A percentile compares a stretch with the other conserved stretches of the same genome.
Evolutionary conservation across 2,113 vertebrate genomes (phyloP).

Genomic region (Oxyura jamaicensis): DNA sequence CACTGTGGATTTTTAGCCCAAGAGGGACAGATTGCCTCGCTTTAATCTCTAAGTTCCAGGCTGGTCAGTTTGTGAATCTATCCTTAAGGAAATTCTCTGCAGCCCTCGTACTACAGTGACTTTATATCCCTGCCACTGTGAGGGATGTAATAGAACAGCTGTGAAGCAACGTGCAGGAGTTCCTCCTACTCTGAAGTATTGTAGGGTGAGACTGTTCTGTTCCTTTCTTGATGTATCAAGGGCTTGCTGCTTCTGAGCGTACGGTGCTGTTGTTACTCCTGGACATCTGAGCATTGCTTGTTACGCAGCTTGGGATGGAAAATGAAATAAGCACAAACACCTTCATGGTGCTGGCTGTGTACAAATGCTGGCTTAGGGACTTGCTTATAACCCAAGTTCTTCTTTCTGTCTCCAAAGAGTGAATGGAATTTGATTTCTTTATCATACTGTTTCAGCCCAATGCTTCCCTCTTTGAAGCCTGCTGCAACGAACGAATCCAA

Average conservation of each 20-base stretch:
- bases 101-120: not conserved
- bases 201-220: not conserved
- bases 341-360: not conserved
- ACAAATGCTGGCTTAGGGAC: accelerated
- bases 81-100: not conserved
- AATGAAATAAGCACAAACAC: not conserved
- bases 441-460: constrained; percentile 79
- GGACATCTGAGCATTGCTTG: not conserved
- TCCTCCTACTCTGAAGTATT: not conserved
- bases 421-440: not conserved
- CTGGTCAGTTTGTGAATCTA: too few relatives aligned
- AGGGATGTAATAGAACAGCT: not conserved
- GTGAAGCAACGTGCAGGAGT: not conserved
- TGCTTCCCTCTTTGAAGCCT: constrained; percentile 91
- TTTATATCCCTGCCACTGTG: not conserved
- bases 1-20: not conserved
- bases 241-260: not conserved
- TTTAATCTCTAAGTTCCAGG: not conserved
- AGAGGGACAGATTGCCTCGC: not conserved
- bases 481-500: constrained; percentile 92
- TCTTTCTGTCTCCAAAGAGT: not conserved
- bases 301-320: not conserved
- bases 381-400: not conserved
- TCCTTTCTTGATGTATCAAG: not conserved
- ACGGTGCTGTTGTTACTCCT: not conserved